These are phyloP conservation scores for Ariolimax columbianus DNA, from an alignment of 2,888 invertebrate genomes.

Conservation along the genomic window DNA sequence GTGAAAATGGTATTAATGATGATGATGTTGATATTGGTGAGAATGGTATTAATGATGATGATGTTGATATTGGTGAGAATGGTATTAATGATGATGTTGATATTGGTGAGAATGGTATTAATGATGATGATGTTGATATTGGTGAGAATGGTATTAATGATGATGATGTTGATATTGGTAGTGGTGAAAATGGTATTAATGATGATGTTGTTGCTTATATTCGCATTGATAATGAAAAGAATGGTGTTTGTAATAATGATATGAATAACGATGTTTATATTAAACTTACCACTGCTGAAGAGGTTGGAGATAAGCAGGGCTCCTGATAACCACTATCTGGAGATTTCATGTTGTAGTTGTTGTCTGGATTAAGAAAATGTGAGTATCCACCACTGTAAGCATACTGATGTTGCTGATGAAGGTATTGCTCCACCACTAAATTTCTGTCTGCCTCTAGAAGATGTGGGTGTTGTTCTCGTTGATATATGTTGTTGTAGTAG, in stretches of 20 bases:
- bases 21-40: no score
- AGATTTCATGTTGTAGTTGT: conserved; percentile 59
- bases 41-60: no score
- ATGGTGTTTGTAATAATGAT: background rate
- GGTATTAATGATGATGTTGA: no score
- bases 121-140: no score
- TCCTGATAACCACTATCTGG: conserved; percentile 75
- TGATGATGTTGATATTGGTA: no score
- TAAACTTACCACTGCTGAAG: conserved; percentile 33
- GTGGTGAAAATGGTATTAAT: background rate
- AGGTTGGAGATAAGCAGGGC: conserved; percentile 68
- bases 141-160: no score
- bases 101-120: no score
- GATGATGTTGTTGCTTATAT: background rate
- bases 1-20: no score
- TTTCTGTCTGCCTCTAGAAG: conserved; percentile 46
- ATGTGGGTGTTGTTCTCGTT: conserved; percentile 21
- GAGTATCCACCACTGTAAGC: conserved; percentile 39
- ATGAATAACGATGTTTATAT: no score
- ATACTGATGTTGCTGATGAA: conserved; percentile 63
- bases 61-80: no score
- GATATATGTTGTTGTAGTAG: conserved; percentile 41
- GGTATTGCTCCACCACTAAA: conserved; percentile 63
- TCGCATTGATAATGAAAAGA: background rate
- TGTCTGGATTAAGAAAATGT: conserved; percentile 50